These are phyloP conservation scores for Dolichallabes microphthalmus DNA, from an alignment of 2,113 vertebrate genomes.

Conservation along the genomic window DNA sequence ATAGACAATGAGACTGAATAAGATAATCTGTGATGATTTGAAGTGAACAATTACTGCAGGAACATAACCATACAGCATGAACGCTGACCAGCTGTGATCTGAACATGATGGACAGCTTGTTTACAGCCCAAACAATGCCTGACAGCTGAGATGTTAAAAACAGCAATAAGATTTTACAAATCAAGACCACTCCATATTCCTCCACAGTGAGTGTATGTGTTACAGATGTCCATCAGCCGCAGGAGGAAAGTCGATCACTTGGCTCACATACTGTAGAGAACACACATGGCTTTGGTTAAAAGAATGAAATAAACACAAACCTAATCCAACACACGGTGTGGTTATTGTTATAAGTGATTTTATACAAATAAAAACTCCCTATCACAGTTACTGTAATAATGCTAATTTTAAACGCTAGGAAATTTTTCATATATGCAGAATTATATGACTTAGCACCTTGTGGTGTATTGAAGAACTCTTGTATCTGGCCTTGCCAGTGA, in stretches of 20 bases:
- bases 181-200: background rate
- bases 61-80: background rate
- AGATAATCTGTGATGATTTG: background rate
- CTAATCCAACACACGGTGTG: background rate
- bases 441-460: too few species aligned
- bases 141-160: conserved; percentile 9
- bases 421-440: background rate
- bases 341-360: too few species aligned
- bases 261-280: background rate
- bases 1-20: too few species aligned
- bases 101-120: conserved; percentile 30
- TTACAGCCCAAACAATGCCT: conserved; percentile 1
- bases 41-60: background rate
- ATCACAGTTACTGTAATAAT: too few species aligned
- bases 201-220: conserved; percentile 22
- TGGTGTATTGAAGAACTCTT: too few species aligned
- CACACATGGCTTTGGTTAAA: background rate
- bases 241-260: conserved; percentile 7
- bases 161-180: background rate
- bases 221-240: conserved; percentile 13
- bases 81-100: conserved; percentile 10
- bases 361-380: too few species aligned
- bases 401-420: too few species aligned
- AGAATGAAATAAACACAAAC: background rate
- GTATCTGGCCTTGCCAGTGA: too few species aligned